Evolutionary conservation across 2,113 vertebrate species (phyloP), one percentile per base, ranked within the genome.

Genomic region (Stomatorhinus ivindoensis): DNA sequence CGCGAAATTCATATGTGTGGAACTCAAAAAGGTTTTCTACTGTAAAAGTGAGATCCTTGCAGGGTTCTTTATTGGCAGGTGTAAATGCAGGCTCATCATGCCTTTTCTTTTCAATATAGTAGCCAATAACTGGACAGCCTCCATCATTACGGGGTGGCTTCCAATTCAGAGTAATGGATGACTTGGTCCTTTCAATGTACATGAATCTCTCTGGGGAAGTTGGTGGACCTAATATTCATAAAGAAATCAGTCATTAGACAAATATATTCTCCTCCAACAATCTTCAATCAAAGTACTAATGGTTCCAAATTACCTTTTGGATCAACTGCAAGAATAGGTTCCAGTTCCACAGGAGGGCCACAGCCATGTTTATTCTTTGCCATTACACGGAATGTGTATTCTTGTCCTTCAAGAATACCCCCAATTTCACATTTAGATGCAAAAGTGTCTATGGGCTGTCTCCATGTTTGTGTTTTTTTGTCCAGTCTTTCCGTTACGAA

Each of bases 1-100:
- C 98, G 89, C 98, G 97, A 93, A 99, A 99, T 92, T 99, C 98
- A 88, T 99, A 99, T 97, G 97, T 97, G 91, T 98, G 97, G 91
- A 95, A 95, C 65, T 99, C 98, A 1, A 97, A 97, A 39, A 99
- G 97, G 11, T 97, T 96, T 2, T 98, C 96, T 88, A 99, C 97
- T 0, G 97, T 95, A 92, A 99, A 94, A 88, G 95, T 97, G 39
- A 97, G 95, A 91, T 93, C 94, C 86, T 96, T 97, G 91, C 97
- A 97, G 21, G 98, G 96, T 88, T 95, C 94, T 17, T 93, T 93
- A 93, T 98, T 98, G 92, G 97, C 97, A 91, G 96, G 97, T 94
- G 98, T 97, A 90, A 96, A 99, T 88, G 96, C 96, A 89, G 97
- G 95, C 89, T 97, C 93, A 94, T 99, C 98, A 6, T 97, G 97